Conservation (phyloP, 92 coral and sea anemone genomes). For the Actinostola sp. region DNA sequence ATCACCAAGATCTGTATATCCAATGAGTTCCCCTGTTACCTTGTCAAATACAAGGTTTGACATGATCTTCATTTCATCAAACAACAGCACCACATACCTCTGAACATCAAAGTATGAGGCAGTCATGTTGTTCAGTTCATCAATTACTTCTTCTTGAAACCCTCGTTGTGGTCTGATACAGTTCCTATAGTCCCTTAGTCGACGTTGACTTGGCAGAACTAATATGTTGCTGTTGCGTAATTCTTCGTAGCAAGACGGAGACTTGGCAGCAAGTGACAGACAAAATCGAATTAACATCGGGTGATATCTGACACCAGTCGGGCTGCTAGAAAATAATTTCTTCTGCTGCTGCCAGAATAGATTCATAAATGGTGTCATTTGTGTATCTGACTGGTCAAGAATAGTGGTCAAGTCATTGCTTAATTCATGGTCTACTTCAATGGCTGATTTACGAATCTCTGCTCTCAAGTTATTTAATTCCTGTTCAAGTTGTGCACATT, state of each 20-base stretch:
- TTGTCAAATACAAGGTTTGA: slow-evolving; percentile 65
- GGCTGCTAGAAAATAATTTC: slow-evolving; percentile 47
- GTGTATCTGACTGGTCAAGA: slow-evolving; percentile 1
- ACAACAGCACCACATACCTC: slow-evolving; percentile 58
- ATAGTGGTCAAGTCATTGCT: slow-evolving; percentile 25
- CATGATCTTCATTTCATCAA: slow-evolving; percentile 66
- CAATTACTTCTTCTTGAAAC: slow-evolving; percentile 44
- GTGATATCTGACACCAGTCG: too few species aligned
- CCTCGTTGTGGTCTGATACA: slow-evolving; percentile 57
- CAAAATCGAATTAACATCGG: slow-evolving; percentile 65
- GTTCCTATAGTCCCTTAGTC: slow-evolving; percentile 53
- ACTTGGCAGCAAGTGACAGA: slow-evolving; percentile 59
- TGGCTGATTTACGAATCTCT: not conserved
- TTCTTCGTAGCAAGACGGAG: slow-evolving; percentile 72
- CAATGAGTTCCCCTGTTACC: slow-evolving; percentile 60
- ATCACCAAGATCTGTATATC: slow-evolving; percentile 68
- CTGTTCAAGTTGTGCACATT: not conserved
- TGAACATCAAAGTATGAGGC: slow-evolving; percentile 52
- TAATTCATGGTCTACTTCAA: not conserved
- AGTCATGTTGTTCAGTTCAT: slow-evolving; percentile 39
- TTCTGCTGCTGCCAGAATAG: slow-evolving; percentile 66
- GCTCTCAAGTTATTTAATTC: not conserved
- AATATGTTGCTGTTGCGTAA: slow-evolving; percentile 51
- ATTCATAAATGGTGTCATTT: slow-evolving; percentile 54
- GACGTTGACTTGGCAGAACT: slow-evolving; percentile 61